phyloP scores from a whole-genome alignment of 1,140 invertebrate genomes.

The Drosophila sucinea region DNA sequence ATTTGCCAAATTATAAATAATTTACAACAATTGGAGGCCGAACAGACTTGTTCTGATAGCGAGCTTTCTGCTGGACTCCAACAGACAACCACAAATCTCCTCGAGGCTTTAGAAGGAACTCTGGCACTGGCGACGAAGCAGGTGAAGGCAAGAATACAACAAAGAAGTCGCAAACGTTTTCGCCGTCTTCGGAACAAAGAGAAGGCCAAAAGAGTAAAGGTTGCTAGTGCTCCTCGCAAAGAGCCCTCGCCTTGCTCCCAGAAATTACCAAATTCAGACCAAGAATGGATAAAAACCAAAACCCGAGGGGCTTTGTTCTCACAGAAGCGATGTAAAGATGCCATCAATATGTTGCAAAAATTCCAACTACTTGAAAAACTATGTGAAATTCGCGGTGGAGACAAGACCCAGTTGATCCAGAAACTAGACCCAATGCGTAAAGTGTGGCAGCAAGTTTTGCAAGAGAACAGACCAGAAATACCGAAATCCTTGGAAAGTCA shows the following conservation, averaged over 20 bases:
- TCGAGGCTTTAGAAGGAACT: conserved; percentile 28
- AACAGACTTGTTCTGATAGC: not conserved
- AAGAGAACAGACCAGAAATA: conserved; percentile 21
- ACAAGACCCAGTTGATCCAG: conserved; percentile 18
- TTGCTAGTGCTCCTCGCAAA: not conserved
- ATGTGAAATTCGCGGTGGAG: conserved; percentile 49
- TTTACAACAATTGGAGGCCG: conserved; percentile 31
- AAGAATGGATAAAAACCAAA: not conserved
- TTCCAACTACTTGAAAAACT: conserved; percentile 65
- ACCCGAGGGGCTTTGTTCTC: not conserved
- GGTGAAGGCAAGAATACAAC: conserved; percentile 32
- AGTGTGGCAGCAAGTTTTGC: conserved; percentile 48
- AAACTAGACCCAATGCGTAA: conserved; percentile 49
- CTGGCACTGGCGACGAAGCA: conserved; percentile 18
- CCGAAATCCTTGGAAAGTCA: conserved; percentile 32
- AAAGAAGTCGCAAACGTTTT: conserved; percentile 19
- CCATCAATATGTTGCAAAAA: conserved; percentile 50
- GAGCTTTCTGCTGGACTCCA: conserved; percentile 15
- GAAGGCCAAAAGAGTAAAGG: not conserved
- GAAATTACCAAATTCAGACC: too few species aligned
- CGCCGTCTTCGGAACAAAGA: conserved; percentile 22
- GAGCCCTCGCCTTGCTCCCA: not conserved
- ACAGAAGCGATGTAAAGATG: conserved; percentile 27
- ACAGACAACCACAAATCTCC: conserved; percentile 28
- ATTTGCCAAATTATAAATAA: conserved; percentile 34